phyloP scores from a whole-genome alignment of 2,113 vertebrate genomes.

The Cygnus buccinator region DNA sequence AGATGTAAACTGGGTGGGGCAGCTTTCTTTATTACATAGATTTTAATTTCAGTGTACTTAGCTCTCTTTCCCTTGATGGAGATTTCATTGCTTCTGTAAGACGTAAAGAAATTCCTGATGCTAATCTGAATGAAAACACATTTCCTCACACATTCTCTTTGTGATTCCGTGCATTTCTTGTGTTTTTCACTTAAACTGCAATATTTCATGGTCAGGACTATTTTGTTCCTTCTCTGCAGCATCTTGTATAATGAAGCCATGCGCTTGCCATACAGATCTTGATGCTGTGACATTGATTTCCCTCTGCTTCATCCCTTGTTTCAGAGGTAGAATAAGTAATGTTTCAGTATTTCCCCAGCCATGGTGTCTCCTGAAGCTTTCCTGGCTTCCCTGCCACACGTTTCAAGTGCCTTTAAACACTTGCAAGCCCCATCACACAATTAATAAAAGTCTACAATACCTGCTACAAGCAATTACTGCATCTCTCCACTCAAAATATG shows the following conservation, averaged over 20 bases:
- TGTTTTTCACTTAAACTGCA: background rate
- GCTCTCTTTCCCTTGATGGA: background rate
- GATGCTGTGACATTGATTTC: background rate
- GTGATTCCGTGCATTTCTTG: background rate
- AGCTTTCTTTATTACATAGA: background rate
- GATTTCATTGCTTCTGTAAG: background rate
- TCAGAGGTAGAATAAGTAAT: background rate
- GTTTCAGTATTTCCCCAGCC: constrained; percentile 26
- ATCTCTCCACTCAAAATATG: constrained; percentile 28
- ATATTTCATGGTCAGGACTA: background rate
- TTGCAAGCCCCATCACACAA: background rate
- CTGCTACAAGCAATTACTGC: constrained; percentile 37
- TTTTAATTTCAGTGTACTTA: background rate
- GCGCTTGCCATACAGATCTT: background rate
- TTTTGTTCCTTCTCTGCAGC: background rate
- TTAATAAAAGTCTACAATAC: constrained; percentile 23
- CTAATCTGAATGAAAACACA: rapidly evolving
- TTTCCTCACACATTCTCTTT: background rate
- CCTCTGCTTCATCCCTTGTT: background rate
- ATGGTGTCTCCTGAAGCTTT: background rate
- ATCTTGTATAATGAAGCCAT: rapidly evolving
- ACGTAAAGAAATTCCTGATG: background rate
- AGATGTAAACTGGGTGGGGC: background rate
- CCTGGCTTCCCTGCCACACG: background rate
- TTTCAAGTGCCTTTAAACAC: constrained; percentile 12